These are phyloP conservation scores for Urocitellus parryii DNA, from an alignment of 2,113 vertebrate genomes.

Conservation along the genomic window DNA sequence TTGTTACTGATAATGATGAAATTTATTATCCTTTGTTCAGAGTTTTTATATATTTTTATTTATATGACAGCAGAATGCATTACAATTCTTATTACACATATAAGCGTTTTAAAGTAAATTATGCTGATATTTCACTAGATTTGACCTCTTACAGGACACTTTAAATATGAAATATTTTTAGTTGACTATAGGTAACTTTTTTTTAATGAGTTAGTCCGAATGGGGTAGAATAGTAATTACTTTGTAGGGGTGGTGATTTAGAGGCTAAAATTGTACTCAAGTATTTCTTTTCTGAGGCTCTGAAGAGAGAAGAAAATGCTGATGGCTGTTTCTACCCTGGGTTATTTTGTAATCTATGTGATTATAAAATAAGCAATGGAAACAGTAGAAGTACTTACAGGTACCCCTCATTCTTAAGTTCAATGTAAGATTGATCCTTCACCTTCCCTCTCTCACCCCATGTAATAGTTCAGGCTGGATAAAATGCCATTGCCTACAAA, in stretches of 20 bases:
- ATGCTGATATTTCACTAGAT: neutral
- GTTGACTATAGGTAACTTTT: neutral
- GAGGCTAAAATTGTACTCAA: neutral
- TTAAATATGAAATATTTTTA: neutral
- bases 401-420: neutral
- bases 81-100: too few relatives aligned
- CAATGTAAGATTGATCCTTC: neutral
- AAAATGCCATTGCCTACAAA: neutral
- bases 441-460: fast-evolving
- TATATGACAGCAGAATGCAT: too few relatives aligned
- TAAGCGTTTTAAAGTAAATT: neutral
- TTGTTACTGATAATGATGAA: neutral
- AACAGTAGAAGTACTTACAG: neutral
- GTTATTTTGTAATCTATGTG: neutral
- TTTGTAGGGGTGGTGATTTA: neutral
- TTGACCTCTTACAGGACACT: neutral
- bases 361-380: neutral
- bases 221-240: neutral
- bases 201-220: neutral
- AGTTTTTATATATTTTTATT: neutral
- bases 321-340: neutral
- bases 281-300: neutral
- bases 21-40: neutral
- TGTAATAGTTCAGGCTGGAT: neutral
- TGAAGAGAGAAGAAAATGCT: neutral